Conservation (phyloP, 2,888 invertebrate species). For the Cephonodes hylas region DNA sequence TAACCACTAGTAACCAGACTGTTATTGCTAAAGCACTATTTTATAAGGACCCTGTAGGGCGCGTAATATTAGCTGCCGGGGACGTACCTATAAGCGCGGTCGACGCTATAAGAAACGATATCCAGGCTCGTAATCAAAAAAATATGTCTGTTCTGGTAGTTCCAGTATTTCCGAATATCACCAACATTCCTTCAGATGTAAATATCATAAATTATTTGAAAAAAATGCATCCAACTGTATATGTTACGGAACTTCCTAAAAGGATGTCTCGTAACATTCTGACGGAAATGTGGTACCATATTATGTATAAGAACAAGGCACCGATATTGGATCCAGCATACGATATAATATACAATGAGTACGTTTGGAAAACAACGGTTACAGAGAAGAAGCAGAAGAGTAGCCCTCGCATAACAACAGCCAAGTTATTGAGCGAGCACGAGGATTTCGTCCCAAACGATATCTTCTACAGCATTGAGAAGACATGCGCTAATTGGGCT, state of each 20-base stretch:
- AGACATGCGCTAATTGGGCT: slow-evolving; percentile 24
- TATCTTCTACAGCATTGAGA: slow-evolving; percentile 26
- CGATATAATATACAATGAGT: not conserved
- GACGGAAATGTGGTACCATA: not conserved
- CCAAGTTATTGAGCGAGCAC: not conserved
- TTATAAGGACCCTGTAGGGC: not conserved
- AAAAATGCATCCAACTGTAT: not conserved
- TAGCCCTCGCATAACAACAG: not conserved
- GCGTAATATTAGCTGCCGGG: not conserved
- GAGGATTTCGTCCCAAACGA: slow-evolving; percentile 18
- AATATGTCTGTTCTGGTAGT: not conserved
- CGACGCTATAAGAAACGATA: not conserved
- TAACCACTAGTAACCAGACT: not conserved
- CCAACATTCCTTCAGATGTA: not conserved
- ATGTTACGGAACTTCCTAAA: not conserved
- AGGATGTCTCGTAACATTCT: not conserved
- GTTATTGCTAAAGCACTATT: not conserved
- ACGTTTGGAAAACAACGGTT: not conserved
- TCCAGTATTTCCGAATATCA: not conserved
- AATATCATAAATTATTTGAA: not conserved
- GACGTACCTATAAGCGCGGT: not conserved
- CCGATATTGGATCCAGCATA: too few relatives aligned
- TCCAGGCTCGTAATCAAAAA: not conserved
- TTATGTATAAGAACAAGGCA: not conserved
- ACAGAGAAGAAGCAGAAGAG: not conserved